A percentile compares a stretch with the other conserved stretches of the same genome.
These are phyloP conservation scores for Sarcophaga peregrina DNA, from an alignment of 1,140 invertebrate species.

Conservation along the genomic window DNA sequence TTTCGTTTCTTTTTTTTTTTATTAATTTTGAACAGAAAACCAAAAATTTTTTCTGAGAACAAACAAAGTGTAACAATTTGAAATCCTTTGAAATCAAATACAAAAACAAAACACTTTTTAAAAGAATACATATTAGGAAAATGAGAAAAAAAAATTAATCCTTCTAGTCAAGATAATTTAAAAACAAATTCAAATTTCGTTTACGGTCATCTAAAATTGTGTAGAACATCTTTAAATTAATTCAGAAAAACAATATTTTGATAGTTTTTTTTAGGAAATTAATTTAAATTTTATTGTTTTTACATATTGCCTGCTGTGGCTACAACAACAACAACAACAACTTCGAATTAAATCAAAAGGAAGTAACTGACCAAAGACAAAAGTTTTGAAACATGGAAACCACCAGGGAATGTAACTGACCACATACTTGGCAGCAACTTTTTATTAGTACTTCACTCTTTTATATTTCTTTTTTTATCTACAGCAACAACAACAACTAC, in stretches of 20 bases:
- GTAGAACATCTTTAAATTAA: too few relatives aligned
- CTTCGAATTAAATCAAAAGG: not conserved
- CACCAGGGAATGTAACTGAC: constrained; percentile 38
- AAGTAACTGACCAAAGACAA: constrained; percentile 38
- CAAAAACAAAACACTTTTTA: too few relatives aligned
- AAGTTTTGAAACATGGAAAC: not conserved
- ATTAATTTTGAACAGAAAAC: not conserved
- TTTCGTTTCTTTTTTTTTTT: not conserved
- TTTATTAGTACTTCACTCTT: too few relatives aligned
- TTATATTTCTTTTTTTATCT: too few relatives aligned
- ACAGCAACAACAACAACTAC: not conserved
- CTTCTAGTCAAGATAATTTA: too few relatives aligned
- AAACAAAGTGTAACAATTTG: constrained; percentile 11
- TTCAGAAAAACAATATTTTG: too few relatives aligned
- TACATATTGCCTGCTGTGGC: constrained; percentile 25
- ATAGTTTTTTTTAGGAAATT: too few relatives aligned
- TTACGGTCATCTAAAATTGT: too few relatives aligned
- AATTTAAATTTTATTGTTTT: constrained; percentile 4
- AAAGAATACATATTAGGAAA: too few relatives aligned
- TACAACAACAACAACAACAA: not conserved
- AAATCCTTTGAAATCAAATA: constrained; percentile 4
- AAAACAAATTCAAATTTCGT: too few relatives aligned
- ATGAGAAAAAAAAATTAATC: too few relatives aligned
- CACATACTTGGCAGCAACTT: constrained; percentile 27
- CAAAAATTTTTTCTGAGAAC: too few relatives aligned